Conservation (phyloP, 2,888 invertebrate genomes). For the Catocala sponsa region DNA sequence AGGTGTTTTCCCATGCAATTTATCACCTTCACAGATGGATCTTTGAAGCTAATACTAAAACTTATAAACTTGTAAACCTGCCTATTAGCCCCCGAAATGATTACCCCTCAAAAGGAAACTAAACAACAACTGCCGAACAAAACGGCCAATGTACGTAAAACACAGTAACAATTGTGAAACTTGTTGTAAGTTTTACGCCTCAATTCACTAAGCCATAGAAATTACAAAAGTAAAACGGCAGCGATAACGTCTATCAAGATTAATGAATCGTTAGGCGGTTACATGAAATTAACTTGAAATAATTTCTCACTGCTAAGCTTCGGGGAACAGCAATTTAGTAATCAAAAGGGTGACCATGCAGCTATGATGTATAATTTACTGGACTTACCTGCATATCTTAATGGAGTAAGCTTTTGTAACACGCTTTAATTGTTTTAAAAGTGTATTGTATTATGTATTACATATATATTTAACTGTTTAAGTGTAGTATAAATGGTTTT, state of each 20-base stretch:
- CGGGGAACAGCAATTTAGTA: conserved; percentile 47
- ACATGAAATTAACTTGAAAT: conserved; percentile 48
- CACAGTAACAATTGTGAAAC: background rate
- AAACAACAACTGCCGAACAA: background rate
- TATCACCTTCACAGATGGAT: too few relatives aligned
- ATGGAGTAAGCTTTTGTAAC: background rate
- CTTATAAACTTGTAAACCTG: background rate
- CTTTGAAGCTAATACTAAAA: background rate
- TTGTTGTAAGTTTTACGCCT: conserved; percentile 10
- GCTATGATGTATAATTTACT: conserved; percentile 25
- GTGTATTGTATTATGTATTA: too few relatives aligned
- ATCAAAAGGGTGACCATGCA: conserved; percentile 50
- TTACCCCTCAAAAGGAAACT: background rate
- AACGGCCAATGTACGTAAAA: conserved; percentile 3
- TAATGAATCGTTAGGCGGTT: conserved; percentile 44
- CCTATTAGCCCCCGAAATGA: background rate
- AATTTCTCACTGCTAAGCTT: conserved; percentile 41
- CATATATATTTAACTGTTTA: too few relatives aligned
- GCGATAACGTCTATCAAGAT: conserved; percentile 51
- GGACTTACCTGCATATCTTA: conserved; percentile 4
- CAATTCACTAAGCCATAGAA: conserved; percentile 25
- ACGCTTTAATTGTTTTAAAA: too few relatives aligned
- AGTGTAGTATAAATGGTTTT: too few relatives aligned
- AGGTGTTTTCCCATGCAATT: too few relatives aligned
- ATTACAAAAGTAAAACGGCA: conserved; percentile 43